Base-by-base conservation (phyloP, 2,113 vertebrate genomes). In the Solenodon paradoxus region DNA sequence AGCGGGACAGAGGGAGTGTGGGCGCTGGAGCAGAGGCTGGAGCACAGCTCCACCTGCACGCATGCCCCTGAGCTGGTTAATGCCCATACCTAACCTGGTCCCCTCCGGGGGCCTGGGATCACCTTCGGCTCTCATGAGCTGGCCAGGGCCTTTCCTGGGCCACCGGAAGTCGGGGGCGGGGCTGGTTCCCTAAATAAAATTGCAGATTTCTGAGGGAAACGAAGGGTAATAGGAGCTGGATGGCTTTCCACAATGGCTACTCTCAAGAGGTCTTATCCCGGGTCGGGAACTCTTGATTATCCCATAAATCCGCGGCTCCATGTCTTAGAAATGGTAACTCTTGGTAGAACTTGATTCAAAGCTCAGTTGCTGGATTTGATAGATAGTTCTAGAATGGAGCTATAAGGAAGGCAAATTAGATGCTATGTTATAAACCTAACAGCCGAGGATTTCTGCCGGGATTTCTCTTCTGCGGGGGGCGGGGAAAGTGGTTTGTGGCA, bases 21-120 rank as follows among this genome's bases (percentile, higher is more conserved):
- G 30, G 20, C 61, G 28, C 61, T 53, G 17, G 38, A 63, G 24
- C 51, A 63, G 80, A 45, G 59, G 64, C 80, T 47, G 15, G 45
- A 63, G 30, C 35, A 78, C 24, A 47, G 51, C 7, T 81, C 4
- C 66, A 40, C 42, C 22, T 45, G 11, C 9, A 26, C 15, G 1
- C 17, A 0, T 6, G 2, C 13, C 10, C 15, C 3, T 0, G 35
- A 35, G n/a, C n/a, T n/a, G n/a, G n/a, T n/a, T n/a, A n/a, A n/a
- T n/a, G n/a, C n/a, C n/a, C n/a, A n/a, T n/a, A n/a, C n/a, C 38
- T 63, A 22, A 64, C 2, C 15, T 8, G 30, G 51, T 80, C 26
- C n/a, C 17, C 51, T 30, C 30, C 2, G 0, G 28, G 53, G 61
- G 9, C 8, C 4, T 17, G 32, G 26, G 4, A 5, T 57, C 88